A percentile compares a stretch with the other conserved stretches of the same genome.
Conservation (phyloP, 2,113 vertebrate genomes). For the Albula glossodonta region DNA sequence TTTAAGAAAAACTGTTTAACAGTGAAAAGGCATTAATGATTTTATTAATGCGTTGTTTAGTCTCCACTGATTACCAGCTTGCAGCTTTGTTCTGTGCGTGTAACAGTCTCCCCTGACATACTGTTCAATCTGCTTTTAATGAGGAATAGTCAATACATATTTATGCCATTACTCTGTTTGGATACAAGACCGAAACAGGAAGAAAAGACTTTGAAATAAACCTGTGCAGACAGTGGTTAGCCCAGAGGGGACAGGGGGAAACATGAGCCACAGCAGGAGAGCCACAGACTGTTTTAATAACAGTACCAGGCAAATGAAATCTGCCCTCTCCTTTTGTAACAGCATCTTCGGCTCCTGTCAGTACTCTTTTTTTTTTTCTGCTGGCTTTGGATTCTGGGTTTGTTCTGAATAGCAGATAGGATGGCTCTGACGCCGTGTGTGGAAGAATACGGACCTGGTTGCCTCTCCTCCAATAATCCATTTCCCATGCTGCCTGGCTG, state of each 20-base stretch:
- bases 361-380: neutral
- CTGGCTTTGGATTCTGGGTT: neutral
- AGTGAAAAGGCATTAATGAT: neutral
- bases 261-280: conserved; percentile 42
- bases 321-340: neutral
- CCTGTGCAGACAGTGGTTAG: conserved; percentile 18
- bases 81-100: neutral
- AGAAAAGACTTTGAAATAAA: conserved; percentile 42
- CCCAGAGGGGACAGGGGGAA: conserved; percentile 35
- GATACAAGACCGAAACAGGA: conserved; percentile 26
- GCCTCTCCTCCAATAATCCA: conserved; percentile 15
- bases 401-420: neutral
- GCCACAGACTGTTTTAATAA: conserved; percentile 7
- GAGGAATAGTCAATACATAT: conserved; percentile 27
- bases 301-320: conserved; percentile 12
- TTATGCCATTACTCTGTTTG: conserved; percentile 48
- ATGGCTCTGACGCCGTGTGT: neutral
- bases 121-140: conserved; percentile 7
- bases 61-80: neutral
- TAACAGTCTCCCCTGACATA: neutral
- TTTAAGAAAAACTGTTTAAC: neutral
- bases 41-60: neutral
- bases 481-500: conserved; percentile 47
- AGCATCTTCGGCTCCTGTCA: neutral
- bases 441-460: neutral